Percentiles rank a stretch among this genome's conserved stretches.
Evolutionary conservation across 2,113 vertebrate genomes (phyloP).

Genomic region (Ahaetulla prasina): DNA sequence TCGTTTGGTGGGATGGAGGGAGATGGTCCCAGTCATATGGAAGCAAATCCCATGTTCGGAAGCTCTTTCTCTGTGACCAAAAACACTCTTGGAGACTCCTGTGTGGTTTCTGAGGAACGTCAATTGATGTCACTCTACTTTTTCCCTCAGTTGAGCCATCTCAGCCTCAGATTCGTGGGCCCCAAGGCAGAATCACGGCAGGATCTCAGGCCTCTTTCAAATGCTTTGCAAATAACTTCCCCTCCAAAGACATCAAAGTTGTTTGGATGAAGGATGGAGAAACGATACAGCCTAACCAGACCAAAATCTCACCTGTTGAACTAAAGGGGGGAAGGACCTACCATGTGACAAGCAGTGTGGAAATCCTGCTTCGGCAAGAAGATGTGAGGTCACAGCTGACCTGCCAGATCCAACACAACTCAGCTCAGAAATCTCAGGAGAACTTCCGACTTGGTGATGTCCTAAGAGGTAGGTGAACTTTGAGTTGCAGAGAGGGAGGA

Average conservation of each 20-base stretch:
- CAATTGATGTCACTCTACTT: background rate
- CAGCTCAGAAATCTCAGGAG: background rate
- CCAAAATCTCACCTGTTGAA: fast-evolving
- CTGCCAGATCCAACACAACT: background rate
- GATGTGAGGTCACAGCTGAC: background rate
- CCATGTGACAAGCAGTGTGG: too few relatives aligned
- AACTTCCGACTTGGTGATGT: background rate
- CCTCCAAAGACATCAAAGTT: too few relatives aligned
- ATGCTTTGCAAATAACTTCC: too few relatives aligned
- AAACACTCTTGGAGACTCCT: background rate
- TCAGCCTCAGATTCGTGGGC: background rate
- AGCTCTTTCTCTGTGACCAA: background rate
- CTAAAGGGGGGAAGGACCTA: fast-evolving
- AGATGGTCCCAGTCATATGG: fast-evolving
- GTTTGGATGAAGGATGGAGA: too few relatives aligned
- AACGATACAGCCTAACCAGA: too few relatives aligned
- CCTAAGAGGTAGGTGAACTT: background rate
- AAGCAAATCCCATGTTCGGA: background rate
- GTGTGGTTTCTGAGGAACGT: background rate
- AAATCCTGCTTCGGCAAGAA: too few relatives aligned
- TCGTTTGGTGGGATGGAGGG: fast-evolving
- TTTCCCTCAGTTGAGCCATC: background rate
- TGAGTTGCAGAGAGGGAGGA: background rate
- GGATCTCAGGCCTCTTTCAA: background rate
- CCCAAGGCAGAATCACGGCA: background rate